Percentiles rank a stretch among this genome's conserved stretches.
Evolutionary conservation across 2,888 invertebrate genomes (phyloP).

Genomic region (Arrhopalites spinosus): DNA sequence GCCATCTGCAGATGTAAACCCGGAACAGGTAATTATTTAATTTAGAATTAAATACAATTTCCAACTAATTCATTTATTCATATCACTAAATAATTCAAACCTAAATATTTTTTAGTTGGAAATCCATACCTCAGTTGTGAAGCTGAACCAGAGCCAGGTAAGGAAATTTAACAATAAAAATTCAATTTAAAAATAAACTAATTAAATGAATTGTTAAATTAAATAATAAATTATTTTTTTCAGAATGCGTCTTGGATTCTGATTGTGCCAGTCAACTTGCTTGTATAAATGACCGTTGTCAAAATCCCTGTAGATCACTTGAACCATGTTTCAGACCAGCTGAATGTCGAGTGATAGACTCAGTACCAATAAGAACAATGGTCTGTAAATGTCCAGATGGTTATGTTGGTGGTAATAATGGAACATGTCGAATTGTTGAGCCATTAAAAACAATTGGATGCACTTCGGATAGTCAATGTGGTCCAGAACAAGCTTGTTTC

Average conservation of each 20-base stretch:
- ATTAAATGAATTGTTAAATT: too few relatives aligned
- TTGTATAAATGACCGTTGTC: conserved; percentile 80
- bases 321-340: conserved; percentile 81
- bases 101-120: too few relatives aligned
- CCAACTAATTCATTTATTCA: too few relatives aligned
- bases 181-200: too few relatives aligned
- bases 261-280: conserved; percentile 81
- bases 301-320: conserved; percentile 77
- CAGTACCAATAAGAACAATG: conserved; percentile 84
- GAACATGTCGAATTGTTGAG: conserved; percentile 71
- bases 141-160: conserved; percentile 62
- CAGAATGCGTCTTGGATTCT: conserved; percentile 69
- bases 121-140: conserved; percentile 56
- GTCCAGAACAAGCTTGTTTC: conserved; percentile 78
- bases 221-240: too few relatives aligned
- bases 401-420: conserved; percentile 78
- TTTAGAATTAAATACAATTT: too few relatives aligned
- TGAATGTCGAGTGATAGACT: conserved; percentile 80
- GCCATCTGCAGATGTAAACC: conserved; percentile 58
- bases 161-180: too few relatives aligned
- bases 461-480: conserved; percentile 77
- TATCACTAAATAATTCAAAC: too few relatives aligned
- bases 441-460: conserved; percentile 68
- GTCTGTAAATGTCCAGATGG: conserved; percentile 86
- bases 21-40: too few relatives aligned